Base-by-base conservation (phyloP, 2,113 vertebrate species). In the Corvus cornix region DNA sequence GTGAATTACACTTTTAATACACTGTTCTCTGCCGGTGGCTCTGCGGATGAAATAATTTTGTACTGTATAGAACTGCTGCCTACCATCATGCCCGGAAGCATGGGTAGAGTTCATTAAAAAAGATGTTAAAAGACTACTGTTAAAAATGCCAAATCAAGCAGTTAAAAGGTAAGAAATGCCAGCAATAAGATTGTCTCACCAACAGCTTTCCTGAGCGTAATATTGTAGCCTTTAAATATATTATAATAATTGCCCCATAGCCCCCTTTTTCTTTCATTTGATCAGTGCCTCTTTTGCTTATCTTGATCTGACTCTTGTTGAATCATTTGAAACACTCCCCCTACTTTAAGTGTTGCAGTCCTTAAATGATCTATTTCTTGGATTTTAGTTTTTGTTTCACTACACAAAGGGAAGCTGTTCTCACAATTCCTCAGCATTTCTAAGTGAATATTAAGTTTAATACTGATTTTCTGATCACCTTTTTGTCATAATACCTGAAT, bases 1-100 rank as follows among this genome's bases (percentile, higher is more conserved):
- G 68, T 88, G 92, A 97, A 90, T 96, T 94, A 88, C 55, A 46
- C 44, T 93, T 96, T 95, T 93, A 96, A 94, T 96, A 96, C 55
- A 48, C 39, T 86, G 21, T 64, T 94, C 75, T 86, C 79, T 90
- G 82, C 72, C 4, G 0, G 64, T 48, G 35, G 79, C 35, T 90
- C 56, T 60, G 33, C 56, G 48, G 60, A 67, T 93, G 52, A 91
- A 94, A 91, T 84, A 46, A 51, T 81, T 87, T 92, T 80, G 44
- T 92, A 43, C 30, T 27, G 13, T 43, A 41, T 35, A 95, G 83
- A 92, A 72, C 26, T 90, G 43, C 37, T 91, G 62, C 52, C 59
- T 84, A 44, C 39, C 58, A 52, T 89, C 69, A 46, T 8, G 19
- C 62, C 84, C 73, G 91, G 76, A 93, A 91, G 53, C 75, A 77